phyloP scores from a whole-genome alignment of 2,113 vertebrate species.

The Corydoras sp. region DNA sequence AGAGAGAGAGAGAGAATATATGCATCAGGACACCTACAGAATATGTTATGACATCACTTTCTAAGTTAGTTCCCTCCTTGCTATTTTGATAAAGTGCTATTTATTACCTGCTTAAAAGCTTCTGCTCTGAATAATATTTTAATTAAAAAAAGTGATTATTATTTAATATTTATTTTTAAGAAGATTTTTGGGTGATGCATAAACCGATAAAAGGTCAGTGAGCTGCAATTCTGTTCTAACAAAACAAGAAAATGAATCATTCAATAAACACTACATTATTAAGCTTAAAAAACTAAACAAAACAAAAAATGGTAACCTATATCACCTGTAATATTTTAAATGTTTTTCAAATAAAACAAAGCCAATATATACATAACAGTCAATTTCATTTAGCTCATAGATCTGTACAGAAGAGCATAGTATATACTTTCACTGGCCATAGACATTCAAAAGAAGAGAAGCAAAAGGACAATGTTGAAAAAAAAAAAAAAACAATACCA shows the following conservation, averaged over 20 bases:
- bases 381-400: slow-evolving; percentile 68
- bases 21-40: no score
- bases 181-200: no score
- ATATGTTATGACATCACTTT: no score
- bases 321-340: slow-evolving; percentile 88
- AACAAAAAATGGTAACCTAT: slow-evolving; percentile 70
- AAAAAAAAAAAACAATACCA: slow-evolving; percentile 51
- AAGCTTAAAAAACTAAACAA: slow-evolving; percentile 63
- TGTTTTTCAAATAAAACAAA: slow-evolving; percentile 72
- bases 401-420: slow-evolving; percentile 69
- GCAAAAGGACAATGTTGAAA: slow-evolving; percentile 46
- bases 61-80: no score
- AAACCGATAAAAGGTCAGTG: slow-evolving; percentile 42
- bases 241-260: slow-evolving; percentile 54
- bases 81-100: no score
- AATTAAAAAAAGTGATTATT: no score
- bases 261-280: slow-evolving; percentile 63
- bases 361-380: slow-evolving; percentile 80
- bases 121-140: no score
- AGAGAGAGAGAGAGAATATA: no score
- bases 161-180: no score
- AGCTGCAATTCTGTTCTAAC: slow-evolving; percentile 45
- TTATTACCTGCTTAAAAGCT: no score
- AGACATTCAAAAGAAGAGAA: slow-evolving; percentile 52
- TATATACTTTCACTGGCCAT: slow-evolving; percentile 66